Conservation (phyloP, 2,113 vertebrate genomes). For the Campylomormyrus numenius region DNA sequence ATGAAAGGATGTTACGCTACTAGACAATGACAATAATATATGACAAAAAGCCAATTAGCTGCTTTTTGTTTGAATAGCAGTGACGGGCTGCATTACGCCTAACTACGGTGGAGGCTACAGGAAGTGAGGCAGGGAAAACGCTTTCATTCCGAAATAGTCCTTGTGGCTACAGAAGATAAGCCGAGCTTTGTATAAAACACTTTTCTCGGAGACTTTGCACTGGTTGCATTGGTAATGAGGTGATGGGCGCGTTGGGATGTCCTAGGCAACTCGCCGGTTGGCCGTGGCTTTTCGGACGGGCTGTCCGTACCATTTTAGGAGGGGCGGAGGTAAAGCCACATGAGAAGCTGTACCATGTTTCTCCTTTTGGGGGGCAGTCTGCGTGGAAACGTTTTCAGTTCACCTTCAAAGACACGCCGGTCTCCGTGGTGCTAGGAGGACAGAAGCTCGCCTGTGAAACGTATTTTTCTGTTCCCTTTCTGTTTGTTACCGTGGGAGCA, state of each 20-base stretch:
- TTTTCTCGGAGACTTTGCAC: background rate
- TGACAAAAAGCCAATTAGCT: background rate
- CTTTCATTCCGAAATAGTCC: background rate
- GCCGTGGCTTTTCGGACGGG: background rate
- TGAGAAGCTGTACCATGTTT: background rate
- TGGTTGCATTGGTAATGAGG: background rate
- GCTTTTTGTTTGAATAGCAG: background rate
- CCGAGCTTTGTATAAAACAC: background rate
- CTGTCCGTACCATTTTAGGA: background rate
- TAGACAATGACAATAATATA: background rate
- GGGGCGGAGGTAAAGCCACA: background rate
- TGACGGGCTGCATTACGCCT: background rate
- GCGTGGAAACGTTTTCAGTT: background rate
- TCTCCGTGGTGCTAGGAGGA: background rate
- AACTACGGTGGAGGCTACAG: background rate
- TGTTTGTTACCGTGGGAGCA: background rate
- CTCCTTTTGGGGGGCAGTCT: background rate
- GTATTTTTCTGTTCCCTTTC: background rate
- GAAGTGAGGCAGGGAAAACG: background rate
- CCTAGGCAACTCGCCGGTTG: background rate
- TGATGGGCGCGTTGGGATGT: background rate
- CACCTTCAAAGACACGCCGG: background rate
- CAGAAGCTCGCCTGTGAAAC: background rate
- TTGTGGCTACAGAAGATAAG: background rate
- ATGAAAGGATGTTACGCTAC: background rate